A percentile compares a stretch with the other conserved stretches of the same genome.
These are phyloP conservation scores for Aleiodes sp. DNA, from an alignment of 1,140 invertebrate genomes.

Conservation along the genomic window DNA sequence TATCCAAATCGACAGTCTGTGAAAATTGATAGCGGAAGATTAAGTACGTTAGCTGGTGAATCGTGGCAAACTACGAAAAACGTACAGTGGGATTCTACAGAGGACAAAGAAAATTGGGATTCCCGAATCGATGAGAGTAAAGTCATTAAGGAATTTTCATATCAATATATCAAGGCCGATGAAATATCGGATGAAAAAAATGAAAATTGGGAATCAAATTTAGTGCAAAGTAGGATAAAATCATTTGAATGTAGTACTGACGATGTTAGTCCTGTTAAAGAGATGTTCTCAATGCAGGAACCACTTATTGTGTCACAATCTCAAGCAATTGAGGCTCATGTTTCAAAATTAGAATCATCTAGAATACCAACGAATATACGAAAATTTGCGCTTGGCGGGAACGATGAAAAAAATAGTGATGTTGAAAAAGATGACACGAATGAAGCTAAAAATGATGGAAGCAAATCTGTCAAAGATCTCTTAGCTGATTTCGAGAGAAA, in stretches of 20 bases:
- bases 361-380: conserved; percentile 42
- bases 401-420: neutral
- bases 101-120: conserved; percentile 54
- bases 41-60: conserved; percentile 41
- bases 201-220: conserved; percentile 51
- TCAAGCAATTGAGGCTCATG: conserved; percentile 64
- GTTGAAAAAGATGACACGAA: neutral
- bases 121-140: conserved; percentile 60
- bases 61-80: conserved; percentile 51
- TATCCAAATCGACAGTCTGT: conserved; percentile 38
- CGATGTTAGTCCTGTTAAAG: conserved; percentile 42
- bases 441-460: conserved; percentile 44
- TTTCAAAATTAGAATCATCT: conserved; percentile 55
- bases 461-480: conserved; percentile 67
- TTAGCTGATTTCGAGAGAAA: conserved; percentile 68
- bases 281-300: conserved; percentile 60
- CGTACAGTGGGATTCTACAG: conserved; percentile 54
- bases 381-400: conserved; percentile 46
- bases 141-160: conserved; percentile 64
- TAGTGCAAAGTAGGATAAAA: conserved; percentile 67
- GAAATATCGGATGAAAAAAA: conserved; percentile 35
- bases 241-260: conserved; percentile 59
- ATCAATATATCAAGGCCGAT: conserved; percentile 62
- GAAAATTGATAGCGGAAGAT: conserved; percentile 33
- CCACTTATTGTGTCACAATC: conserved; percentile 61